Evolutionary conservation across 2,888 invertebrate species (phyloP).

Genomic region (Orthosia gracilis): DNA sequence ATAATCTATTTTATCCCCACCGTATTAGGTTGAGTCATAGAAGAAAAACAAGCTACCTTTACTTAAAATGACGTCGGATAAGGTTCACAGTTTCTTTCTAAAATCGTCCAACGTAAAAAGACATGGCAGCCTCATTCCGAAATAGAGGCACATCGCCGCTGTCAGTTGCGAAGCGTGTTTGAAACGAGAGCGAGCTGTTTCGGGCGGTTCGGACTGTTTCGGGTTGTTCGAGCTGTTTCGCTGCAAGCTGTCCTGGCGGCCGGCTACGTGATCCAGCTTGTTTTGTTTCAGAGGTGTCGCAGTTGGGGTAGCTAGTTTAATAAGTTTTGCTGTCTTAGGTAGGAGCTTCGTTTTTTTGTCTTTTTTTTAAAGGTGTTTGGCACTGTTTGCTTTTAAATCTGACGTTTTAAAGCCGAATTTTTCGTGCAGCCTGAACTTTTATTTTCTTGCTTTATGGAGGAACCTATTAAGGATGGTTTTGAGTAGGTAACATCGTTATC

Average conservation of each 20-base stretch:
- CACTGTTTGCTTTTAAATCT: background rate
- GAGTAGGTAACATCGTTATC: no score
- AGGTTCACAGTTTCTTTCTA: background rate
- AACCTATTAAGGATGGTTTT: no score
- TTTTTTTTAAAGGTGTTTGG: background rate
- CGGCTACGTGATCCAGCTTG: conserved; percentile 46
- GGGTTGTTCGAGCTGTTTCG: conserved; percentile 15
- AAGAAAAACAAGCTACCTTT: background rate
- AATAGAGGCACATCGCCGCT: conserved; percentile 46
- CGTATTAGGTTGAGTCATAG: no score
- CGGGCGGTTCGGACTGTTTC: conserved; percentile 13
- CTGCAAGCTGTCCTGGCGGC: conserved; percentile 30
- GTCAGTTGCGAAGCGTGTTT: conserved; percentile 39
- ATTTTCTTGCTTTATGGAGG: background rate
- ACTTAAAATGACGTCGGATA: no score
- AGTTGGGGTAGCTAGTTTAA: background rate
- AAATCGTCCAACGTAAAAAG: conserved; percentile 27
- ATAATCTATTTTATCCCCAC: no score
- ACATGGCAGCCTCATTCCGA: conserved; percentile 10
- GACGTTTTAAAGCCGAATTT: no score
- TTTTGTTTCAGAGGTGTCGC: conserved; percentile 41
- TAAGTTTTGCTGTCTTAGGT: conserved; percentile 18
- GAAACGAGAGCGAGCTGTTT: conserved; percentile 20
- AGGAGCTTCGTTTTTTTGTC: background rate
- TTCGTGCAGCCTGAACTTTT: background rate